Percentiles rank a stretch among this genome's conserved stretches.
Conservation (phyloP, 2,113 vertebrate species). For the Eurystomus gularis region DNA sequence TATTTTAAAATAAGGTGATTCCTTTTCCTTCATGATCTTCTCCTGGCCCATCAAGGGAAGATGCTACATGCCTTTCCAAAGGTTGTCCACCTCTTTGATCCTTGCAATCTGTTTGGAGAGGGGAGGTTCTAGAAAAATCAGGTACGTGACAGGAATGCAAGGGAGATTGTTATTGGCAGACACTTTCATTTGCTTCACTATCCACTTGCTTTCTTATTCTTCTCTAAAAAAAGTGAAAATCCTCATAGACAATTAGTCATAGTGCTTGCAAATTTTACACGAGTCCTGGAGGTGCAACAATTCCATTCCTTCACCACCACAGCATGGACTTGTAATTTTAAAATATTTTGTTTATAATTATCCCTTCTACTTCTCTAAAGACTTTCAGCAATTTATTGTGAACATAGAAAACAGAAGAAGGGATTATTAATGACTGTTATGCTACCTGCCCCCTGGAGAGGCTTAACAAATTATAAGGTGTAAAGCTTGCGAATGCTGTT, state of each 20-base stretch:
- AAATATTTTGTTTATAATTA: not conserved
- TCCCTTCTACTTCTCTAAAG: not conserved
- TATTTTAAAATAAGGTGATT: not conserved
- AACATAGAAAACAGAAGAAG: not conserved
- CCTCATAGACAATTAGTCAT: not conserved
- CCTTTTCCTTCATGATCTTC: not conserved
- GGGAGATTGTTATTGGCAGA: not conserved
- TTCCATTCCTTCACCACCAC: not conserved
- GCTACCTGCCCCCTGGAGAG: not conserved
- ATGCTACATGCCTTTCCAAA: not conserved
- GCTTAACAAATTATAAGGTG: not conserved
- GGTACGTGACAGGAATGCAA: not conserved
- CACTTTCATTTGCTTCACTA: not conserved
- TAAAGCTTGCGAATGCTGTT: not conserved
- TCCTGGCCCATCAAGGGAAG: not conserved
- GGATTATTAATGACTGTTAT: not conserved
- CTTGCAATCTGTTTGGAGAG: not conserved
- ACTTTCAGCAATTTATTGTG: not conserved
- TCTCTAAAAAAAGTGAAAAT: not conserved
- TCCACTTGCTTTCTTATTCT: not conserved
- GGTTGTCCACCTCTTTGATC: not conserved
- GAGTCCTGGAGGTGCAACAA: not conserved
- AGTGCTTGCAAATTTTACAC: not conserved
- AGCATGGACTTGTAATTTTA: not conserved
- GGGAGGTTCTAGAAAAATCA: not conserved